Evolutionary conservation across 30 jellyfish, hydroid and myxozoan species (phyloP), one percentile per base, ranked within the genome.

Genomic region (Mastigias papua): DNA sequence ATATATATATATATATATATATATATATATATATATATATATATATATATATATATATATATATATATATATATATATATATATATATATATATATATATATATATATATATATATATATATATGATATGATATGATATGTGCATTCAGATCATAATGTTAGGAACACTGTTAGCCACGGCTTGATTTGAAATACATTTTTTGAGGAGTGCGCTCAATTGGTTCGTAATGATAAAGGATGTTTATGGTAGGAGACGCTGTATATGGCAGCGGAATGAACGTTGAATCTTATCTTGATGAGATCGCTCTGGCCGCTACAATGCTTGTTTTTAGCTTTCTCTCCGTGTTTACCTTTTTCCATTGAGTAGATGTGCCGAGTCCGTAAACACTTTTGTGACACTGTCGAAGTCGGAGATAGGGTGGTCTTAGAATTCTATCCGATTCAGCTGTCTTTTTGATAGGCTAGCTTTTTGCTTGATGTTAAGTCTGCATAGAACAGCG

Each of bases 181-280:
- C 17, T 10, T 54, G 67, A 19, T 54, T 10, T 54, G 67, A 54
- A 6, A 6, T 54, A 2, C 27, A 6, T 46, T 46, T 19, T 11
- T 6, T 54, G 67, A 16, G 17, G 13, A 54, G 17, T 19, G 2
- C 9, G 27, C 67, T 16, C 25, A 3, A 19, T 54, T 54, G 25
- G 27, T 7, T 54, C 25, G 23, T 63, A 17, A 63, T 63, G 3
- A 2, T 72, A 37, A 72, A 30, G 4, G 34, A 25, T 72, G 83
- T 72, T 72, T 72, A 25, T 15, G 34, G 37, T 72, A n/a, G 34
- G 22, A 49, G 83, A 46, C 83, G 83, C 83, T 69, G 83, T 17
- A 15, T 37, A 1, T 37, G 1, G 2, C 67, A n/a, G 46, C 26
- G 13, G 83, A 49, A 72, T n/a, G 34, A 11, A 17, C 34, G 0